Percentiles rank a stretch among this genome's conserved stretches.
Conservation (phyloP, 2,888 invertebrate species). For the Auanema sp. region DNA sequence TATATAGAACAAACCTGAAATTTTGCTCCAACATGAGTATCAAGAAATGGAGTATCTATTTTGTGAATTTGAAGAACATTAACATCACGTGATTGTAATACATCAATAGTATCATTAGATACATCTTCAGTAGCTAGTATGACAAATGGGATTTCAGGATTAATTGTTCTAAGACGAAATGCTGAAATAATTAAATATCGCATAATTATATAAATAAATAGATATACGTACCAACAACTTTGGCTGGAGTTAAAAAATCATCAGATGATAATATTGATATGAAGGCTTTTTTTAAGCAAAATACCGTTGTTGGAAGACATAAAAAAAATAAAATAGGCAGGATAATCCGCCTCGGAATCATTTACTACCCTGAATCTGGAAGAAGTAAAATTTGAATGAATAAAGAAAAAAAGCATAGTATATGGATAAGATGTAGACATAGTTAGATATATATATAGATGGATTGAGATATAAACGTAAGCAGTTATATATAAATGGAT, state of each 20-base stretch:
- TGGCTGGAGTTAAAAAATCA: conserved; percentile 44
- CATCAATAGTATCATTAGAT: conserved; percentile 25
- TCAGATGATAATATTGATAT: conserved; percentile 41
- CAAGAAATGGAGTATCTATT: conserved; percentile 51
- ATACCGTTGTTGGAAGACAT: neutral
- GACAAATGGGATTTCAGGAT: conserved; percentile 40
- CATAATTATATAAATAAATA: neutral
- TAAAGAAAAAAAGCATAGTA: no score
- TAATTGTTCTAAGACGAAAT: conserved; percentile 32
- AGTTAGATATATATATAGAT: no score
- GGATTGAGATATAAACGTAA: no score
- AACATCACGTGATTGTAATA: conserved; percentile 32
- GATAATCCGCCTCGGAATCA: conserved; percentile 10
- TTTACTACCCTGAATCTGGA: conserved; percentile 18
- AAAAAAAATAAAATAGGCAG: neutral
- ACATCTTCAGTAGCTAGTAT: conserved; percentile 53
- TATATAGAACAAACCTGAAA: conserved; percentile 40
- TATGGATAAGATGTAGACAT: no score
- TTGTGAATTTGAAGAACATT: conserved; percentile 34
- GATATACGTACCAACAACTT: conserved; percentile 43
- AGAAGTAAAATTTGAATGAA: neutral
- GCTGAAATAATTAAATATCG: conserved; percentile 30
- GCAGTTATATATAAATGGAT: neutral
- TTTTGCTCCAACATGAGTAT: conserved; percentile 45
- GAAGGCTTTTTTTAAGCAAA: conserved; percentile 18